These are phyloP conservation scores for Lepidurus couesii DNA, from an alignment of 1,140 invertebrate species.

Conservation along the genomic window DNA sequence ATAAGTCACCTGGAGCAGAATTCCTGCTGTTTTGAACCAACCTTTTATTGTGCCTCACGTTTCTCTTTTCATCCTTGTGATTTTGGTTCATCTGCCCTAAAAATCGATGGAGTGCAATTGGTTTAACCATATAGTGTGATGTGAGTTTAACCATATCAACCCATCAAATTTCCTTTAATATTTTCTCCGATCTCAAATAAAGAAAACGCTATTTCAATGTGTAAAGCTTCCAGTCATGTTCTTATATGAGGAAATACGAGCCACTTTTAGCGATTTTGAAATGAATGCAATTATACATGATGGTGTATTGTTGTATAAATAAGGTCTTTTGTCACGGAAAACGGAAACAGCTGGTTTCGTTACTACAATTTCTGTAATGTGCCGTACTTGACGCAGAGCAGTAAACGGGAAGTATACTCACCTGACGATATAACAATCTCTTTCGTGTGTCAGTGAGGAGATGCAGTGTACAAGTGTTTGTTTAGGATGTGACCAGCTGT, in stretches of 20 bases:
- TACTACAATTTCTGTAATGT: not conserved
- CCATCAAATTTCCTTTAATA: constrained; percentile 2
- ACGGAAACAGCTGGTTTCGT: not conserved
- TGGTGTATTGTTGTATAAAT: not conserved
- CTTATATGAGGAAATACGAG: not conserved
- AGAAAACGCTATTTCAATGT: constrained; percentile 1
- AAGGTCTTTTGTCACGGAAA: not conserved
- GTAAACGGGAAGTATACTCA: no score
- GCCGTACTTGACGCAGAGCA: no score
- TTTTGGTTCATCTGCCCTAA: not conserved
- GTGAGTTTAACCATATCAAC: constrained; percentile 22
- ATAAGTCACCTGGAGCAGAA: constrained; percentile 47
- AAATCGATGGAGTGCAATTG: not conserved
- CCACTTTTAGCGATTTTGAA: not conserved
- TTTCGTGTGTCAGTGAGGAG: no score
- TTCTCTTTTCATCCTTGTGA: constrained; percentile 7
- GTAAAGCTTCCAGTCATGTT: not conserved
- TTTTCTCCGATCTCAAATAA: constrained; percentile 20
- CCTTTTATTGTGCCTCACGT: constrained; percentile 26
- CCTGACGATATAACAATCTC: no score
- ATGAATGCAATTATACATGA: not conserved
- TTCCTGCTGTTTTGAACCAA: not conserved
- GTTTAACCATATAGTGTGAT: not conserved
- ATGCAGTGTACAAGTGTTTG: no score
- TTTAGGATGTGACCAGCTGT: no score